Conservation (phyloP, 2,797 vertebrate species). For the Galago senegalensis region DNA sequence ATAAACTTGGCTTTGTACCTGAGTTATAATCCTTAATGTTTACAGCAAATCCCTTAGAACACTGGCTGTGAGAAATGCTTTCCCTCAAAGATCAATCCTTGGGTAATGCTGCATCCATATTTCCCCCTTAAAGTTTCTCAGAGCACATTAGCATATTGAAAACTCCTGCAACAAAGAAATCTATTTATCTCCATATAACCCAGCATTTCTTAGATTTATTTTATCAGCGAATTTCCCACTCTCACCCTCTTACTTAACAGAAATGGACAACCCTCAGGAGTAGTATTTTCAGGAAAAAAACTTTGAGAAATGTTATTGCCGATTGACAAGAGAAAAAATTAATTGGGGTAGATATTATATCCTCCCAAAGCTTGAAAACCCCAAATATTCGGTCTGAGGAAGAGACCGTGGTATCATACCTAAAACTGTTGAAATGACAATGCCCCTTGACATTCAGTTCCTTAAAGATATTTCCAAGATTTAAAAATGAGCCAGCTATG, state of each 20-base stretch:
- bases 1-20: not conserved
- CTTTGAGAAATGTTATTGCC: not conserved
- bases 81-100: not conserved
- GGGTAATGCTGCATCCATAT: not conserved
- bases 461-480: constrained; percentile 94
- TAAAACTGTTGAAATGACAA: not conserved
- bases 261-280: not conserved
- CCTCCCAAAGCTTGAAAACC: not conserved
- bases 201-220: not conserved
- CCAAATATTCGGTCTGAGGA: not conserved
- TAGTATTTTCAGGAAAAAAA: not conserved
- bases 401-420: not conserved
- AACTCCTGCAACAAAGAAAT: not conserved
- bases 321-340: not conserved
- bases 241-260: not conserved
- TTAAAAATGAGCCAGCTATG: constrained; percentile 93
- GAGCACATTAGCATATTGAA: not conserved
- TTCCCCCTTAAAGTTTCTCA: not conserved
- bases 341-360: not conserved
- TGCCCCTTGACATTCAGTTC: constrained; percentile 80
- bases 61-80: not conserved
- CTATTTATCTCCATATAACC: constrained; percentile 9
- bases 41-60: not conserved
- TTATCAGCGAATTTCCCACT: not conserved
- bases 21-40: not conserved